Evolutionary conservation across 2,888 invertebrate species (phyloP), one percentile per base, ranked within the genome.

Genomic region (Craniophora ligustri): DNA sequence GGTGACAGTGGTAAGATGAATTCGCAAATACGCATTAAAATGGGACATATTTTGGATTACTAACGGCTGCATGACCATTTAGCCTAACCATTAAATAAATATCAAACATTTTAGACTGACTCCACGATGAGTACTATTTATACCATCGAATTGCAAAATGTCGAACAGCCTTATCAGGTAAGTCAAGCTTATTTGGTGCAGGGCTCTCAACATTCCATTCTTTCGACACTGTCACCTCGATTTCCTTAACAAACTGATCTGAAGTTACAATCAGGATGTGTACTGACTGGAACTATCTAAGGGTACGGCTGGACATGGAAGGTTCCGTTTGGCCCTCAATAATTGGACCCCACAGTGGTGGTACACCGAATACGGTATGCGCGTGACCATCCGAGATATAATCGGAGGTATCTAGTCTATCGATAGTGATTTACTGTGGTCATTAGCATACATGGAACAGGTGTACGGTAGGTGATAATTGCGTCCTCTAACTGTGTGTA

Each of bases 401-500:
- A 54, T 57, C 57, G 8, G 32, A 13, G 46, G 51, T 67, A 71
- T 61, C 66, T 53, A 49, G 67, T 67, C 62, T 67, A 76, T 76
- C 72, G 45, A 46, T 55, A 30, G 66, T 68, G 72, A 79, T 61
- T 64, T 73, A 73, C 61, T 34, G 40, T 57, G 54, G 46, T 68
- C 72, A 85, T 86, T 84, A 81, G 78, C 81, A 78, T 80, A 76
- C 64, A 63, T 61, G 67, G 65, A 77, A 80, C 87, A 87, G 85
- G 87, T 87, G 87, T 82, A 72, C 30, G 44, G 67, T 45, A 76
- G 76, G 84, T 82, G 85, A 83, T 87, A 86, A 87, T 85, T 82
- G 82, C 79, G 77, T 81, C 81, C 78, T 82, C 77, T 72, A 78
- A 73, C 76, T 67, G 67, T 68, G 73, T 72, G 80, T 75, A 81